Conservation (phyloP, 2,797 vertebrate species). For the Sebastes matsubarae region DNA sequence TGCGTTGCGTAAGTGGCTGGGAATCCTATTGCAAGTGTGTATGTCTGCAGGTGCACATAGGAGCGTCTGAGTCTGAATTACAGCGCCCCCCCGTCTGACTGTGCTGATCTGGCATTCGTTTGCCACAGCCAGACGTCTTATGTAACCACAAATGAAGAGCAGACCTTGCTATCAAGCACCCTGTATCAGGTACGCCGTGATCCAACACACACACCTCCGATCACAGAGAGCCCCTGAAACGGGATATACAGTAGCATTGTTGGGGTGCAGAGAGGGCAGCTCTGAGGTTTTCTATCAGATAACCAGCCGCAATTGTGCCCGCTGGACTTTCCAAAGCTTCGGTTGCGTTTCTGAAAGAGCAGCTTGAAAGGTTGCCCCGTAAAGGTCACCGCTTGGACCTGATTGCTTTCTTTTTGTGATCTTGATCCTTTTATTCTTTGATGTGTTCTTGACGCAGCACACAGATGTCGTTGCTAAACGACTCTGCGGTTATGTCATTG, state of each 20-base stretch:
- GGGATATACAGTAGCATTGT: conserved; percentile 73
- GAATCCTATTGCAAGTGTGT: conserved; percentile 13
- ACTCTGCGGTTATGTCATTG: conserved; percentile 16
- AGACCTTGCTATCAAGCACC: conserved; percentile 58
- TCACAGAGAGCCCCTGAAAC: conserved; percentile 71
- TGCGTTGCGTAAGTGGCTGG: not conserved
- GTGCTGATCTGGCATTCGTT: conserved; percentile 10
- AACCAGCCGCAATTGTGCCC: conserved; percentile 66
- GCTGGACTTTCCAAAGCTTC: conserved; percentile 73
- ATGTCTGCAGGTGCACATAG: not conserved
- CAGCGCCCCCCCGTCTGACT: conserved; percentile 10
- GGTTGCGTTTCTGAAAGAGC: conserved; percentile 74
- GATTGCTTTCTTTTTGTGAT: conserved; percentile 53
- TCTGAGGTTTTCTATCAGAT: conserved; percentile 75
- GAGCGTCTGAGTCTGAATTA: conserved; percentile 38
- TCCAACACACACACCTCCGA: conserved; percentile 55
- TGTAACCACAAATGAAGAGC: conserved; percentile 57
- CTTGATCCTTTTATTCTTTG: conserved; percentile 56
- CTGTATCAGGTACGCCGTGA: conserved; percentile 75
- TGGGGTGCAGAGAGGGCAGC: conserved; percentile 68
- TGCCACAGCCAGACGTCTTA: conserved; percentile 53
- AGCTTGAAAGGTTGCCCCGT: conserved; percentile 65
- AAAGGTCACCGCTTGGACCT: conserved; percentile 53
- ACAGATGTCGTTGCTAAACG: conserved; percentile 12
- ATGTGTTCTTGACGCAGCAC: conserved; percentile 1